Base-by-base conservation (phyloP, 92 coral and sea anemone species). In the Umimayanthus kanabou region DNA sequence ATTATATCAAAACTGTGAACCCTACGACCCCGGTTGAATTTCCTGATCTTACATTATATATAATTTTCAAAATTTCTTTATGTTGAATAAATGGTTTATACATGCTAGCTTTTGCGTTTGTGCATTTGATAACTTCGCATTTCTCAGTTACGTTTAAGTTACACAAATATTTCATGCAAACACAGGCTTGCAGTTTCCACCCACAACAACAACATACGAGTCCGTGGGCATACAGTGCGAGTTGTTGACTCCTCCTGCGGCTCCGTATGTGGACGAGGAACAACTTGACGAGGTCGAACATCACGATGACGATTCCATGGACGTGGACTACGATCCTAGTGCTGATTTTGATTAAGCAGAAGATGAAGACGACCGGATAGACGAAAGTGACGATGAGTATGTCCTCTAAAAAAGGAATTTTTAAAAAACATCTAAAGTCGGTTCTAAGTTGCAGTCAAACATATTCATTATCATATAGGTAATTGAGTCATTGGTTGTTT, bases 181-280 rank as follows among this genome's bases (percentile, higher is more conserved):
- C 20, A 71, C 18, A 73, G 77, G 77, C 39, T 1, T 14, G 42
- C 45, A 73, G 42, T 73, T 73, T 73, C 47, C 77, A 73, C 43
- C 43, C 1, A 26, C 39, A 72, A 9, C 76, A 26, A 72, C 29
- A 29, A 72, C 76, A 5, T 72, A 72, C 43, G 40, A 72, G 43
- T 72, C 76, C 18, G 40, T 72, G 18, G 76, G 76, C 39, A 72
- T 72, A 30, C 76, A 72, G 11, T 72, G 76, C 42, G 43, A 72
- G 42, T 20, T 72, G 20, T 14, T 72, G 18, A 72, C 39, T 28
- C 76, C 76, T 2, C 76, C 76, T 22, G n/a, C n/a, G n/a, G 76
- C 39, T 6, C 20, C 33, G 40, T 33, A 13, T 11, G 20, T 18
- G 0, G 39, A 30, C 40, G 76, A 72, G 18, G 20, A 72, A 7